phyloP scores from a whole-genome alignment of 2,888 invertebrate genomes.

The Dichetophora obliterata region DNA sequence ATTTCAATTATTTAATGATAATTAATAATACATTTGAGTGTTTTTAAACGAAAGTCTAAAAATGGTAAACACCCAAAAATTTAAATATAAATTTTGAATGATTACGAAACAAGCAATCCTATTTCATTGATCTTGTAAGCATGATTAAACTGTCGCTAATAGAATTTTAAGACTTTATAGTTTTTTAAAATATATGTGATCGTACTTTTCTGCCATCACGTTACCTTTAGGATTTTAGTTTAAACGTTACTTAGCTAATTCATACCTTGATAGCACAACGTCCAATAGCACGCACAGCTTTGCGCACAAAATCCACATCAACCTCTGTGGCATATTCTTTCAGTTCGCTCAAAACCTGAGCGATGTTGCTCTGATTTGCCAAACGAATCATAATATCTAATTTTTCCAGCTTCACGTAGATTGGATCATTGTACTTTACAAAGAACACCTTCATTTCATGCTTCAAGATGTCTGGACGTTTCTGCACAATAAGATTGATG shows the following conservation, averaged over 20 bases:
- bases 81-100: too few relatives aligned
- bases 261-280: slow-evolving; percentile 94
- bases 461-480: slow-evolving; percentile 97
- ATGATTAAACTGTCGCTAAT: too few relatives aligned
- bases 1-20: too few relatives aligned
- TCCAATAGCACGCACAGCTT: slow-evolving; percentile 98
- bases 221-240: too few relatives aligned
- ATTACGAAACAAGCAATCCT: too few relatives aligned
- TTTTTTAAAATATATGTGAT: too few relatives aligned
- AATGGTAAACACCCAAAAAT: too few relatives aligned
- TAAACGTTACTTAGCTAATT: not conserved
- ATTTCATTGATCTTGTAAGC: too few relatives aligned
- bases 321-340: slow-evolving; percentile 99
- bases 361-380: slow-evolving; percentile 97
- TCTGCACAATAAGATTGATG: slow-evolving; percentile 99
- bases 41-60: too few relatives aligned
- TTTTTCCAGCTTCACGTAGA: slow-evolving; percentile 99
- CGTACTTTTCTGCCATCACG: too few relatives aligned
- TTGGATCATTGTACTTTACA: slow-evolving; percentile 99
- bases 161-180: too few relatives aligned
- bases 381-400: slow-evolving; percentile 99
- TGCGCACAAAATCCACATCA: slow-evolving; percentile 99
- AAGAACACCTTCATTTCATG: slow-evolving; percentile 99
- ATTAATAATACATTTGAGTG: too few relatives aligned
- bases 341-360: slow-evolving; percentile 96